Percentiles rank a stretch among this genome's conserved stretches.
phyloP scores from a whole-genome alignment of 2,888 invertebrate genomes.

The Andricus curvator region DNA sequence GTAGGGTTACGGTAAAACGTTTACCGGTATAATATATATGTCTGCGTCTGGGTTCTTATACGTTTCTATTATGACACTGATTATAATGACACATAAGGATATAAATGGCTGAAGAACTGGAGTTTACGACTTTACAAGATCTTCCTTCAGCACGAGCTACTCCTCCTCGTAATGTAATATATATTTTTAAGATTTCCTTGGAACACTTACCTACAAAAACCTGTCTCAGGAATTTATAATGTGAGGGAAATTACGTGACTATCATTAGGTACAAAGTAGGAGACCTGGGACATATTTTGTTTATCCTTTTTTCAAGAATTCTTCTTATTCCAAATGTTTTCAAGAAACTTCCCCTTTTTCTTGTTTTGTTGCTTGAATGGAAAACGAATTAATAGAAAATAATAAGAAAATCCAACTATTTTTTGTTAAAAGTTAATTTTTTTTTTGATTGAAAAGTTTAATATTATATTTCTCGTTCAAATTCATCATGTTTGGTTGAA shows the following conservation, averaged over 20 bases:
- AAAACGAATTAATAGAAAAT: too few relatives aligned
- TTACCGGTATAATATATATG: slow-evolving; percentile 26
- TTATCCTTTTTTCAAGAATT: neutral
- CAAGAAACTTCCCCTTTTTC: too few relatives aligned
- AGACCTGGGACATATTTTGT: neutral
- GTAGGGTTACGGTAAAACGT: slow-evolving; percentile 24
- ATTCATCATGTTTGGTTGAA: too few relatives aligned
- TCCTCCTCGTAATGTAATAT: neutral
- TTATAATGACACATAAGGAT: slow-evolving; percentile 28
- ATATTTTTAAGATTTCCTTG: neutral
- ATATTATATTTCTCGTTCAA: too few relatives aligned
- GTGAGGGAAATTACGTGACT: neutral
- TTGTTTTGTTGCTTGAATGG: too few relatives aligned
- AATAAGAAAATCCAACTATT: too few relatives aligned
- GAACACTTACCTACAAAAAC: neutral
- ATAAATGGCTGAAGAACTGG: slow-evolving; percentile 7
- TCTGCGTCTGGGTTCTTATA: slow-evolving; percentile 21
- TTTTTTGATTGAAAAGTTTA: too few relatives aligned
- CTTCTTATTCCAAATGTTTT: too few relatives aligned
- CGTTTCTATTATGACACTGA: slow-evolving; percentile 26
- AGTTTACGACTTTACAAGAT: neutral
- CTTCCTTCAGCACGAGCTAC: slow-evolving; percentile 14
- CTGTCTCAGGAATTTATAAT: too few relatives aligned
- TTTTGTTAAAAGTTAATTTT: too few relatives aligned
- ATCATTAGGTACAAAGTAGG: neutral